Evolutionary conservation across 2,113 vertebrate genomes (phyloP).

Genomic region (Apus apus): DNA sequence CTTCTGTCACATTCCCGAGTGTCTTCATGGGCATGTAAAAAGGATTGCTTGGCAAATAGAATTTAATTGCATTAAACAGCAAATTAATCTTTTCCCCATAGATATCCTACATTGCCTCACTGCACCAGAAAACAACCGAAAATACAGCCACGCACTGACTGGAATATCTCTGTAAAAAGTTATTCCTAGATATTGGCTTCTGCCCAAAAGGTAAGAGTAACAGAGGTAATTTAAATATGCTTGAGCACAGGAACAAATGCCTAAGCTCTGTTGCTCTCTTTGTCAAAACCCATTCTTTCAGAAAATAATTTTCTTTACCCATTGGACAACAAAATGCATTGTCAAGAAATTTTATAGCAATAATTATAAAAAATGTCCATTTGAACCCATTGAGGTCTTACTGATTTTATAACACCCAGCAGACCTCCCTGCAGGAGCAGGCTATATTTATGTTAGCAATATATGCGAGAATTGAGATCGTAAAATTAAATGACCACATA

Average conservation of each 20-base stretch:
- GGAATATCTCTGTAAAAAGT: constrained; percentile 44
- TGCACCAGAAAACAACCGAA: constrained; percentile 36
- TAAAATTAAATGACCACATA: constrained; percentile 97
- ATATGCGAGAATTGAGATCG: constrained; percentile 95
- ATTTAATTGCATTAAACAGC: constrained; percentile 69
- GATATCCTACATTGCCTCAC: constrained; percentile 14
- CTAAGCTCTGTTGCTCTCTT: constrained; percentile 63
- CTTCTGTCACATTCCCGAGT: not conserved
- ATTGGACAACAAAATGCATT: constrained; percentile 81
- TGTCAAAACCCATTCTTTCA: constrained; percentile 79
- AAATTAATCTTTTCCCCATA: constrained; percentile 64
- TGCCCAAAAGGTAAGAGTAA: constrained; percentile 65
- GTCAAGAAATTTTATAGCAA: constrained; percentile 90
- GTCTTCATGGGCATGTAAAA: constrained; percentile 40
- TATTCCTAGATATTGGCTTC: constrained; percentile 50
- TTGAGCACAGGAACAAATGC: constrained; percentile 61
- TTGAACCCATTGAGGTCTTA: constrained; percentile 89
- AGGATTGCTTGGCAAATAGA: constrained; percentile 52
- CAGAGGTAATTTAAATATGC: constrained; percentile 70
- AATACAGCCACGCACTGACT: not conserved
- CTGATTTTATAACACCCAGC: constrained; percentile 88
- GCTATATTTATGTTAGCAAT: constrained; percentile 98
- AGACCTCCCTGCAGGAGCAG: constrained; percentile 87
- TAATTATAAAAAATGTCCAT: constrained; percentile 94
- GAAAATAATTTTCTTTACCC: constrained; percentile 82